Evolutionary conservation across 2,797 vertebrate genomes (phyloP), one percentile per base, ranked within the genome.

Genomic region (Phataginus tetradactyla): DNA sequence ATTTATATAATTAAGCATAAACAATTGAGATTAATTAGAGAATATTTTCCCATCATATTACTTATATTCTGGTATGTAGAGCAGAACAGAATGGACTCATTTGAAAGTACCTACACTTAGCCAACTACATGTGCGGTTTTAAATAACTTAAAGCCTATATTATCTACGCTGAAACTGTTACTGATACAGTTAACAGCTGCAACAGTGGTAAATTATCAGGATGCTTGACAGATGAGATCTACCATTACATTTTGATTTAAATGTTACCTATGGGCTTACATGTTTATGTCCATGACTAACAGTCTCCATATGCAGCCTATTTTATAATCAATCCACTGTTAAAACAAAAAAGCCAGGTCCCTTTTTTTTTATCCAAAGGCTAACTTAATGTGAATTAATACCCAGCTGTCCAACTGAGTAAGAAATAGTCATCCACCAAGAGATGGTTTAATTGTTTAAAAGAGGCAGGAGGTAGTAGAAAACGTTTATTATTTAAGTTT

Each of bases 311-410:
- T 91, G n/a, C 14, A 88, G 57, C 39, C 9, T 90, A 66, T 64
- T 72, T 88, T 66, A 90, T 42, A 78, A 81, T 5, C 34, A 79
- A 83, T 7, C 32, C 49, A 80, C 8, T 15, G 11, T 75, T 75
- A 23, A 79, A 85, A 61, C 21, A 81, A 59, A 89, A 89, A 63
- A 74, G 37, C 2, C 29, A 81, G 39, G 6, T 86, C 9, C 64
- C 3, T n/a, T 42, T 87, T 74, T 80, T 64, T 71, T 57, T 12
- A 87, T 10, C 18, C 25, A 71, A 90, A 72, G 72, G 27, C 20
- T 90, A 89, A 81, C 34, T 85, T 55, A 89, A 49, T 17, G 20
- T 88, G 14, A 96, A 94, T 14, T 90, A 81, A 75, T 86, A 61
- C 0, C 15, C 20, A 69, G 85, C 1, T 45, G 39, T 96, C 34